Percentiles rank a stretch among this genome's conserved stretches.
Conservation (phyloP, 2,888 invertebrate species). For the Napeogenes inachia region DNA sequence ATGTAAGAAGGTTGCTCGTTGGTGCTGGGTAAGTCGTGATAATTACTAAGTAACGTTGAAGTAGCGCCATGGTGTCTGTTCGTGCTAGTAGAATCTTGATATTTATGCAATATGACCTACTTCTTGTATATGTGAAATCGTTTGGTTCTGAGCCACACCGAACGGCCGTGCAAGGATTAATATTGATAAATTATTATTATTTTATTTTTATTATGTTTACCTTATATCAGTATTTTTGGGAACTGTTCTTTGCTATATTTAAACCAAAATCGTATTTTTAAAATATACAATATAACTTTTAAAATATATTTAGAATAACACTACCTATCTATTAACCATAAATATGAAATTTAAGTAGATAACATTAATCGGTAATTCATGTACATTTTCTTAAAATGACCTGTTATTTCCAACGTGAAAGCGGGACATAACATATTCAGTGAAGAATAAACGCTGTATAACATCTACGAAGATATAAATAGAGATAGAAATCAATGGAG, state of each 20-base stretch:
- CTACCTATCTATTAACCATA: no score
- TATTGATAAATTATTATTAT: no score
- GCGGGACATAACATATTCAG: slow-evolving; percentile 17
- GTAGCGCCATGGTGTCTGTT: slow-evolving; percentile 56
- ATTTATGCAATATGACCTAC: slow-evolving; percentile 70
- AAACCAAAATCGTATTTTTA: no score
- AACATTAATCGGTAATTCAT: no score
- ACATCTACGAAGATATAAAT: slow-evolving; percentile 25
- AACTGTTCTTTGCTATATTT: no score
- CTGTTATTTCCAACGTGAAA: slow-evolving; percentile 14
- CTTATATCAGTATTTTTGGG: no score
- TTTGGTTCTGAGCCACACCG: slow-evolving; percentile 34
- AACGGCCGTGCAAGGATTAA: no score
- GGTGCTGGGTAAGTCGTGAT: slow-evolving; percentile 50
- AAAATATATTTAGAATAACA: no score
- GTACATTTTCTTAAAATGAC: no score
- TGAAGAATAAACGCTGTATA: slow-evolving; percentile 9
- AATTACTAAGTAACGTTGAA: slow-evolving; percentile 58
- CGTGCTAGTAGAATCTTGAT: slow-evolving; percentile 61
- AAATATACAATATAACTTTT: no score
- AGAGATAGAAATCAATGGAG: slow-evolving; percentile 27
- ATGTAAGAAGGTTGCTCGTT: slow-evolving; percentile 9
- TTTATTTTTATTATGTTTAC: no score
- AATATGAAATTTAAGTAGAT: no score
- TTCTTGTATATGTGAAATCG: slow-evolving; percentile 60